Evolutionary conservation across 2,888 invertebrate species (phyloP), one percentile per base, ranked within the genome.

Genomic region (Xestia c-nigrum): DNA sequence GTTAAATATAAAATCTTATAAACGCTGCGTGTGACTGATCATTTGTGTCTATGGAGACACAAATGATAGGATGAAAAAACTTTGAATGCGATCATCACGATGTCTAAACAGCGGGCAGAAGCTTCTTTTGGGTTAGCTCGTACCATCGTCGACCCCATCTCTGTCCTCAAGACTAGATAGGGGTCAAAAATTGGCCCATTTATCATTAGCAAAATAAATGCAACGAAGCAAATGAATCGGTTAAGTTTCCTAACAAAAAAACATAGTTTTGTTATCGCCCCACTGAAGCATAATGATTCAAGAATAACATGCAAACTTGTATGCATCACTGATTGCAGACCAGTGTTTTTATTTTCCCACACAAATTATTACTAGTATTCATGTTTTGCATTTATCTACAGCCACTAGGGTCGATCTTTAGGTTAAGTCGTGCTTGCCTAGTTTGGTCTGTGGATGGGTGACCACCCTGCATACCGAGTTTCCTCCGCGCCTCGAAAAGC

Each of bases 231-330:
- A 80, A 67, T 59, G 47, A 71, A 74, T 70, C 46, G 43, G 52
- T 72, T 59, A 43, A 57, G 10, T 66, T 52, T 69, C 57, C 69
- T 40, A 72, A 82, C 76, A 76, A 78, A 68, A 76, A 80, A 73
- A 78, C 55, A 57, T 47, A 64, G 31, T 81, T 72, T 77, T 74
- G 64, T 59, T 78, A 80, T 78, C 19, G 38, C 12, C 52, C 24
- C 76, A 71, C 5, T 75, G 74, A 75, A 76, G 87, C 85, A 31
- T 72, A 55, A 68, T 76, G 24, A 63, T 63, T 14, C 63, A 75
- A 78, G 70, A 86, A 78, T 67, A 76, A 68, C 64, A 74, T 71
- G 65, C 61, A 72, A 55, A 77, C 64, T 71, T 55, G 59, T 75
- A 70, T 67, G 70, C 64, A 71, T 70, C 76, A 65, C 12, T 81